Evolutionary conservation across 2,888 invertebrate genomes (phyloP).

Genomic region (Nebria brevicollis): DNA sequence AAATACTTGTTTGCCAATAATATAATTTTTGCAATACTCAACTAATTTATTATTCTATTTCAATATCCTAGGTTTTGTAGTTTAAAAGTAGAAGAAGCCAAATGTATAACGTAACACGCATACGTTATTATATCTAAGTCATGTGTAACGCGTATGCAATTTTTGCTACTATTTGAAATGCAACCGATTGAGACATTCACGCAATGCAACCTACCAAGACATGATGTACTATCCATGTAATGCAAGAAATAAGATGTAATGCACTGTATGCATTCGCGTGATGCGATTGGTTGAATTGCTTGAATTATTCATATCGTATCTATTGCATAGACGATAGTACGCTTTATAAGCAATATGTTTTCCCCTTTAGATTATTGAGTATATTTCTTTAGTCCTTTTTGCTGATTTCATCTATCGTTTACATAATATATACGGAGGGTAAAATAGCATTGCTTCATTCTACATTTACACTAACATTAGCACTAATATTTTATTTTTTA

Average conservation of each 20-base stretch:
- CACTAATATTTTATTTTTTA: too few relatives aligned
- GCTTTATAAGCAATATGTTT: background rate
- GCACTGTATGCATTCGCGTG: slow-evolving; percentile 4
- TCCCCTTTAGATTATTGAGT: background rate
- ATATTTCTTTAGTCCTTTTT: background rate
- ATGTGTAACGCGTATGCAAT: slow-evolving; percentile 15
- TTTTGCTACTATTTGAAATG: slow-evolving; percentile 5
- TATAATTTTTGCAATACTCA: slow-evolving; percentile 4
- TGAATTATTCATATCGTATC: slow-evolving; percentile 20
- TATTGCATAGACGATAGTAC: slow-evolving; percentile 2
- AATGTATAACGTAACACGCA: slow-evolving; percentile 17
- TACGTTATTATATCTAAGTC: slow-evolving; percentile 11
- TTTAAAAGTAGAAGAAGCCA: background rate
- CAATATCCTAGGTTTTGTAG: slow-evolving; percentile 4
- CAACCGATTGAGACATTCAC: slow-evolving; percentile 25
- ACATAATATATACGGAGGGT: background rate
- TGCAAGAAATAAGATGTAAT: slow-evolving; percentile 2
- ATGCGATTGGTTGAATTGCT: slow-evolving; percentile 2
- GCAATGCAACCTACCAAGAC: background rate
- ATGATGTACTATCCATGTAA: background rate
- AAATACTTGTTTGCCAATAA: slow-evolving; percentile 7
- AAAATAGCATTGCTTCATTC: background rate
- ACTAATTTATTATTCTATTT: slow-evolving; percentile 6
- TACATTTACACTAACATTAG: too few relatives aligned
- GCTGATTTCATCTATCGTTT: background rate